A percentile compares a stretch with the other conserved stretches of the same genome.
phyloP scores from a whole-genome alignment of 1,140 invertebrate genomes.

The Leptinotarsa lineolata region DNA sequence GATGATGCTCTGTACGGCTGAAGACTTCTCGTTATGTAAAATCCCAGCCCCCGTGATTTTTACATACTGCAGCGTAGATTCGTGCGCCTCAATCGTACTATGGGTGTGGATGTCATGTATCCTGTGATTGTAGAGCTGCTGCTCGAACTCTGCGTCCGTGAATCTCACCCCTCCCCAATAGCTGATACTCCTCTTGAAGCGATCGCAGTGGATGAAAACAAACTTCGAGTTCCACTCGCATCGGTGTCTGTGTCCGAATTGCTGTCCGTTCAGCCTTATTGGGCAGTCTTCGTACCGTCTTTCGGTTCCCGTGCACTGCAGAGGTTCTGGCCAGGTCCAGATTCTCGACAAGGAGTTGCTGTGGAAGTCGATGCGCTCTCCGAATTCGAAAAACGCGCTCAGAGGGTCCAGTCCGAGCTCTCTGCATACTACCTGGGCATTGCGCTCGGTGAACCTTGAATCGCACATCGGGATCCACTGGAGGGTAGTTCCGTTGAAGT shows the following conservation, averaged over 20 bases:
- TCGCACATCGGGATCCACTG: constrained; percentile 99
- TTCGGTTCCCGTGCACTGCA: constrained; percentile 86
- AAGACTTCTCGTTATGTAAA: constrained; percentile 91
- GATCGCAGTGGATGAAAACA: constrained; percentile 91
- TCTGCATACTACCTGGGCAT: constrained; percentile 92
- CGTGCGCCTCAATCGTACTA: constrained; percentile 65
- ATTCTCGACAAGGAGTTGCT: constrained; percentile 81
- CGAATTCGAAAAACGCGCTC: constrained; percentile 84
- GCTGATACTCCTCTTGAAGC: constrained; percentile 70
- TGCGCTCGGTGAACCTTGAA: constrained; percentile 88
- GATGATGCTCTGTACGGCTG: constrained; percentile 87
- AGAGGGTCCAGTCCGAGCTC: constrained; percentile 89
- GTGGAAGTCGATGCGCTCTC: constrained; percentile 81
- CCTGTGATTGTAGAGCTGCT: constrained; percentile 78
- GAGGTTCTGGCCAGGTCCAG: constrained; percentile 94
- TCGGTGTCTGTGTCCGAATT: constrained; percentile 81
- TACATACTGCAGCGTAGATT: constrained; percentile 81
- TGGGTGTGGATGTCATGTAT: constrained; percentile 81
- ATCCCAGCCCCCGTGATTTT: constrained; percentile 94
- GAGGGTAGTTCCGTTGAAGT: constrained; percentile 91
- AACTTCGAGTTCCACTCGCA: constrained; percentile 89
- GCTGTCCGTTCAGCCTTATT: constrained; percentile 85
- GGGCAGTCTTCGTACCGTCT: constrained; percentile 82
- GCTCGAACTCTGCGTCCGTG: constrained; percentile 86
- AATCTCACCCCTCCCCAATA: constrained; percentile 98